Evolutionary conservation across 2,888 invertebrate genomes (phyloP).

Genomic region (Orthonychiurus folsomi): DNA sequence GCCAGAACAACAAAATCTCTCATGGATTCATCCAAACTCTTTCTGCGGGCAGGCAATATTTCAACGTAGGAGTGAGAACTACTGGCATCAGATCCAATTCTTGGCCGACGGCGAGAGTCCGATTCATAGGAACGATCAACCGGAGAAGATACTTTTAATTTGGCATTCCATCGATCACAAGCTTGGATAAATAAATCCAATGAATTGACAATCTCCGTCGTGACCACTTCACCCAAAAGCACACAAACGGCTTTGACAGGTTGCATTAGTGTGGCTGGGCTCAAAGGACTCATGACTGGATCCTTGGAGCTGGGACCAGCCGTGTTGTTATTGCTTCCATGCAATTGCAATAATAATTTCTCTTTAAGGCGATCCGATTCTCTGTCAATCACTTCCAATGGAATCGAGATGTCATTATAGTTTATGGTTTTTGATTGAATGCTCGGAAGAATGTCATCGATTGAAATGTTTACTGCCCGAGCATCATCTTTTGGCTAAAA

Average conservation of each 20-base stretch:
- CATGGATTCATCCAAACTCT: slow-evolving; percentile 18
- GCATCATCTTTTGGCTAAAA: slow-evolving; percentile 60
- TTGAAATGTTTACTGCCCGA: slow-evolving; percentile 60
- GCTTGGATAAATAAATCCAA: slow-evolving; percentile 57
- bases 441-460: slow-evolving; percentile 70
- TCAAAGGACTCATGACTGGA: slow-evolving; percentile 52
- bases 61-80: slow-evolving; percentile 36
- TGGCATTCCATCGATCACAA: slow-evolving; percentile 44
- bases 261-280: slow-evolving; percentile 69
- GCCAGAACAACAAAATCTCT: slow-evolving; percentile 28
- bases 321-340: slow-evolving; percentile 74
- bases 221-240: slow-evolving; percentile 78
- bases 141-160: slow-evolving; percentile 23
- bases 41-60: slow-evolving; percentile 19
- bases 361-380: slow-evolving; percentile 35
- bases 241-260: slow-evolving; percentile 88
- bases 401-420: slow-evolving; percentile 55
- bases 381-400: slow-evolving; percentile 37
- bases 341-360: slow-evolving; percentile 36
- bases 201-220: slow-evolving; percentile 71
- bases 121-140: slow-evolving; percentile 11
- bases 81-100: slow-evolving; percentile 19
- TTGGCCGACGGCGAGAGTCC: slow-evolving; percentile 26
- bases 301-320: slow-evolving; percentile 66
- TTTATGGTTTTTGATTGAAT: slow-evolving; percentile 65